Evolutionary conservation across 2,888 invertebrate species (phyloP), one percentile per base, ranked within the genome.

Genomic region (Thalpophila matura): DNA sequence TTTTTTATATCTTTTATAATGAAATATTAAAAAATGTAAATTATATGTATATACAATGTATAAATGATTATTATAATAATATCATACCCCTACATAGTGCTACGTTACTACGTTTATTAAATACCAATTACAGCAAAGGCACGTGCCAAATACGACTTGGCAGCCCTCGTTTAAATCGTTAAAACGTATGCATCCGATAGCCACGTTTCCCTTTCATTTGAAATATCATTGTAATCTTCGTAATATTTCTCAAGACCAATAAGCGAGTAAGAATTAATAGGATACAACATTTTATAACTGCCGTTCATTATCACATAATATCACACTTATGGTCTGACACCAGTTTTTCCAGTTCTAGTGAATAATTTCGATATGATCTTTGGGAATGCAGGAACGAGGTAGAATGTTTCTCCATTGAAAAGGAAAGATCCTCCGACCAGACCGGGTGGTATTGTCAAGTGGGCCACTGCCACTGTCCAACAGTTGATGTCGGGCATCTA

Each of bases 121-220:
- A 66, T 69, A 69, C 51, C 29, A 69, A 66, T 69, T 47, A 31
- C 16, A 33, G 29, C 26, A 61, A n/a, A n/a, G n/a, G 46, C 53
- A 61, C 53, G 46, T 47, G 66, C 63, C 71, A 45, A 64, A 40
- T 38, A 38, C 45, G 29, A 50, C 20, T 68, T 71, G 64, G 67
- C 71, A 71, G 38, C 42, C 43, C 46, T 20, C 49, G 37, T 68
- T 37, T 31, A 49, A 60, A 47, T 59, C 12, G 43, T 33, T 49
- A 22, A 27, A 33, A 61, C 47, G 69, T 27, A 43, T 68, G 60
- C 37, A 24, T 9, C 16, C 16, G 1, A 46, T 18, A 14, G 69
- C 68, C 61, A 69, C 45, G 46, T 51, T 66, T 66, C 61, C 69
- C 69, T 66, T 66, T 66, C 69, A 51, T 60, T 45, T 29, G 26